Percentiles rank a stretch among this genome's conserved stretches.
These are phyloP conservation scores for Synanthedon tipuliformis DNA, from an alignment of 2,888 invertebrate species.

Conservation along the genomic window DNA sequence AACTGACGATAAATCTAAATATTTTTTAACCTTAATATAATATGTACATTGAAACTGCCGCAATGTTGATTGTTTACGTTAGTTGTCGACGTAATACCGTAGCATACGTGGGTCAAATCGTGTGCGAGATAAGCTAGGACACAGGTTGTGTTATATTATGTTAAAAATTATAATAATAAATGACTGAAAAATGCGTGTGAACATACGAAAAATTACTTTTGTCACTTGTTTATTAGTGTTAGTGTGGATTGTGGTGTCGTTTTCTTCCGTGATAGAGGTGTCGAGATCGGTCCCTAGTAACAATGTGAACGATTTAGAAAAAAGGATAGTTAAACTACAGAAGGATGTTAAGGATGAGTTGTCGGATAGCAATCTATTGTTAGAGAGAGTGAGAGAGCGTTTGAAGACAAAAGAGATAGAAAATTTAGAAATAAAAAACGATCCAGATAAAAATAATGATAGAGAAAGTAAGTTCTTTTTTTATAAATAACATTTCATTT, in stretches of 20 bases:
- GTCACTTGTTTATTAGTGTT: slow-evolving; percentile 22
- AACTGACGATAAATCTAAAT: no score
- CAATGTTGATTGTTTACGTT: slow-evolving; percentile 17
- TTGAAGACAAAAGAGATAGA: slow-evolving; percentile 16
- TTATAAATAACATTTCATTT: no score
- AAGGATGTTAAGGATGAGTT: slow-evolving; percentile 30
- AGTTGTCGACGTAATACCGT: slow-evolving; percentile 7
- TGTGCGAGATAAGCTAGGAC: slow-evolving; percentile 11
- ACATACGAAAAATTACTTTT: slow-evolving; percentile 35
- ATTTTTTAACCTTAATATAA: no score
- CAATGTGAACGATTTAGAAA: slow-evolving; percentile 26
- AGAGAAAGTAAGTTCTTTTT: neutral
- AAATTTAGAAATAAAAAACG: slow-evolving; percentile 3
- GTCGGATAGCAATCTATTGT: slow-evolving; percentile 32
- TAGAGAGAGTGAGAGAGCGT: slow-evolving; percentile 31
- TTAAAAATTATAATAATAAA: neutral
- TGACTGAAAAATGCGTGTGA: slow-evolving; percentile 41
- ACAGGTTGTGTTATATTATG: neutral
- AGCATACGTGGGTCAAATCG: slow-evolving; percentile 10
- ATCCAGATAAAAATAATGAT: slow-evolving; percentile 6
- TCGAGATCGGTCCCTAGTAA: slow-evolving; percentile 15
- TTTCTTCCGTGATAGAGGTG: slow-evolving; percentile 32
- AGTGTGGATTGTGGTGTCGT: slow-evolving; percentile 40
- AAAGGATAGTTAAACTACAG: slow-evolving; percentile 30
- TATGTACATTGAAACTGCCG: neutral